Conservation (phyloP, 2,797 vertebrate genomes). For the Spondyliosoma cantharus region DNA sequence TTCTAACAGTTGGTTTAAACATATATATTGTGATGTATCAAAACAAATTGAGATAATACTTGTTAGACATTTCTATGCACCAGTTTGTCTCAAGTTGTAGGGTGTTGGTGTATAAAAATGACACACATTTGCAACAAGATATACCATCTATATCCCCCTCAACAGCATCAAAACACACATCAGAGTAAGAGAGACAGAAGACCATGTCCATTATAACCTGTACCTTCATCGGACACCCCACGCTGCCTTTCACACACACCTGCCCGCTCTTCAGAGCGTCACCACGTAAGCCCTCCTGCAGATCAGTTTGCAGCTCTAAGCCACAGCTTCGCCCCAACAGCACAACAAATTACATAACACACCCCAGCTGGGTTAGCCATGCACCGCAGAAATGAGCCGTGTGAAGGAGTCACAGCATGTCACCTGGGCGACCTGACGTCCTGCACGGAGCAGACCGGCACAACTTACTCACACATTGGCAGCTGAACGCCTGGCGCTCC, state of each 20-base stretch:
- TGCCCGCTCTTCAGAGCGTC: slow-evolving; percentile 35
- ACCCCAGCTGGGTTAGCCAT: slow-evolving; percentile 57
- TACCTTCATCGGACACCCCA: slow-evolving; percentile 30
- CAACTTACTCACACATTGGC: slow-evolving; percentile 71
- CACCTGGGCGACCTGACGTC: slow-evolving; percentile 31
- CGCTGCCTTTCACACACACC: slow-evolving; percentile 50
- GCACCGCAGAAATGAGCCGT: slow-evolving; percentile 28
- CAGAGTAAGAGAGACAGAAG: not conserved
- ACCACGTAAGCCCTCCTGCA: slow-evolving; percentile 48
- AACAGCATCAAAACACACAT: slow-evolving; percentile 26
- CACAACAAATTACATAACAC: slow-evolving; percentile 80
- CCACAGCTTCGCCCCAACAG: slow-evolving; percentile 68
- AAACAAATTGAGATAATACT: not conserved
- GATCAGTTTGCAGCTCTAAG: slow-evolving; percentile 68
- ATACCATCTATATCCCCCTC: not conserved
- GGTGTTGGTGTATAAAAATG: not conserved
- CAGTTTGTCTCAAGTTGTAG: not conserved
- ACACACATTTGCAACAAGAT: slow-evolving; percentile 1
- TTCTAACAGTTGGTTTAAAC: slow-evolving; percentile 26
- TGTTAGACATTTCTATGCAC: not conserved
- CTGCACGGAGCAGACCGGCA: slow-evolving; percentile 34
- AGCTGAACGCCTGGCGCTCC: slow-evolving; percentile 41
- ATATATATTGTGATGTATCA: not conserved
- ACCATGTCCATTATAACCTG: slow-evolving; percentile 28
- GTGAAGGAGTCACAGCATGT: slow-evolving; percentile 41